Base-by-base conservation (phyloP, 2,797 vertebrate genomes). In the Streptopelia turtur region DNA sequence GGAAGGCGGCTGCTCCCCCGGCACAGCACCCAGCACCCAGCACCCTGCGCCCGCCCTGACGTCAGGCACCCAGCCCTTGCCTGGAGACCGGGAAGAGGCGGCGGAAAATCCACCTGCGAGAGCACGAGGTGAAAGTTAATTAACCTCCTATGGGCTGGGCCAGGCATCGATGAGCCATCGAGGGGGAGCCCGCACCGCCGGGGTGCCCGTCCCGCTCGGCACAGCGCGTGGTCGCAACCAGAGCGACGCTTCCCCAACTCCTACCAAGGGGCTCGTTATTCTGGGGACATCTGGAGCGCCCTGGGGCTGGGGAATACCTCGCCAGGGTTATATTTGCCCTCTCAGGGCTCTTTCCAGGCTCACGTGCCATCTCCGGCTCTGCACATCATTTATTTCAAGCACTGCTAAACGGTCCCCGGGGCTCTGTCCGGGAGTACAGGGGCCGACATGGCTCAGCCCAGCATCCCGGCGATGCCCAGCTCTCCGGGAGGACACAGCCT, bases 141-240 rank as follows among this genome's bases (percentile, higher is more conserved):
- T 21, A 71, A 70, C 22, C 49, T 31, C 2, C 0, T 2, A 1
- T 6, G 2, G 63, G 76, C 43, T 39, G 65, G 24, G 43, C 57
- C 64, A 6, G 0, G 21, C 4, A 2, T n/a, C 5, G 11, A 20
- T 3, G 16, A 89, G 56, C 6, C 1, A 0, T 4, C 3, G 3
- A 33, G 43, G 28, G 43, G 61, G 57, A 39, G 11, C 56, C 55
- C 4, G 1, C 1, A 1, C 74, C 18, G 24, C 33, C 3, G 8
- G 77, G 71, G 35, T 50, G 56, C 80, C 33, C n/a, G 1, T 47
- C 74, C 74, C 3, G 2, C 72, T 55, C 3, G 2, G 59, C 41
- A 4, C 0, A 0, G 13, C 0, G 0, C 5, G 3, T 8, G 43
- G 23, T 25, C 1, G 0, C 2, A 4, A 31, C 9, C 0, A 0